Evolutionary conservation across 2,113 vertebrate genomes (phyloP).

Genomic region (Murina feae): DNA sequence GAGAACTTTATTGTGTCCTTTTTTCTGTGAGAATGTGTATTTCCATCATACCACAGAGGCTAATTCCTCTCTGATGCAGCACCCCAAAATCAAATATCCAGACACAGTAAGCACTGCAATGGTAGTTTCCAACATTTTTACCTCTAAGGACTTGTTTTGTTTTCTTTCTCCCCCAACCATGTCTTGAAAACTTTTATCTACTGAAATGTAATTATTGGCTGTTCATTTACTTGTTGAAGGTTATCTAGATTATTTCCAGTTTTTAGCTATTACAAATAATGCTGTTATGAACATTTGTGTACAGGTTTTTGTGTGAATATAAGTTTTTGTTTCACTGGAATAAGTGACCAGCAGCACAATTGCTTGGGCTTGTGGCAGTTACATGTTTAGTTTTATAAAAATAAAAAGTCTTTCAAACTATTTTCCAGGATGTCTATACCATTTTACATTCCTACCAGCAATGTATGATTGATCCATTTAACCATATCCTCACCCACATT

Average conservation of each 20-base stretch:
- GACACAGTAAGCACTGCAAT: not conserved
- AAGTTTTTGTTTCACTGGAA: not conserved
- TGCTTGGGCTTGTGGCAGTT: not conserved
- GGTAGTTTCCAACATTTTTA: not conserved
- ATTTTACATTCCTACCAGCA: not conserved
- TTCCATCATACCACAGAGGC: not conserved
- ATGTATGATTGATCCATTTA: not conserved
- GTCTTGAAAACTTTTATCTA: not conserved
- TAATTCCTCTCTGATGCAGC: not conserved
- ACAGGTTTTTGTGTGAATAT: not conserved
- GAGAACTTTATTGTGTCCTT: not conserved
- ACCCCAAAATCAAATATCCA: not conserved
- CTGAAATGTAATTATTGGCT: not conserved
- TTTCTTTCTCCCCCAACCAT: not conserved
- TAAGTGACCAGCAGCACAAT: not conserved
- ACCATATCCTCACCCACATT: not conserved
- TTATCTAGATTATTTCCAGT: not conserved
- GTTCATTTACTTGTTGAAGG: not conserved
- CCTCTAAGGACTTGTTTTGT: not conserved
- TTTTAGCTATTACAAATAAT: slow-evolving; percentile 5
- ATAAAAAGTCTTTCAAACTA: not conserved
- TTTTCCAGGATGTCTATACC: not conserved
- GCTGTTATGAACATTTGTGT: not conserved
- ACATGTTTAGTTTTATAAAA: not conserved
- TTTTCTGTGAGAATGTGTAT: not conserved